Percentiles rank a stretch among this genome's conserved stretches.
Conservation (phyloP, 2,797 vertebrate species). For the Chelmon rostratus region DNA sequence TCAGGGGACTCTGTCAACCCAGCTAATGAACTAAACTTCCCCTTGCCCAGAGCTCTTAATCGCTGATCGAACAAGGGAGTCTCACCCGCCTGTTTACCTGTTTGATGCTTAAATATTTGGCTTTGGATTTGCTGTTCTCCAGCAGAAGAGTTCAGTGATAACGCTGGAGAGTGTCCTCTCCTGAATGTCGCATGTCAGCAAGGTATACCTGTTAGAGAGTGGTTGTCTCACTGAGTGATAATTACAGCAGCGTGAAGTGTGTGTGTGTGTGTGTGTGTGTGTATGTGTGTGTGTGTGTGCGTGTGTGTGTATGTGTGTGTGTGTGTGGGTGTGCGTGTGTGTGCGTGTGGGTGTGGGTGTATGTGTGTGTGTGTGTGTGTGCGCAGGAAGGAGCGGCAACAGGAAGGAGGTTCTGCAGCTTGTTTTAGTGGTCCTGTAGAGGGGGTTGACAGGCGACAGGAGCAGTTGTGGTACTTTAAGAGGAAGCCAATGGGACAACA, state of each 20-base stretch:
- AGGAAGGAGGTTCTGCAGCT: constrained; percentile 33
- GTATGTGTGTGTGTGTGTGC: constrained; percentile 1
- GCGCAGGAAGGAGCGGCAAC: constrained; percentile 9
- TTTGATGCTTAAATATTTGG: constrained; percentile 73
- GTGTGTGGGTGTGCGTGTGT: constrained; percentile 1
- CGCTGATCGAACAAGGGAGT: constrained; percentile 1
- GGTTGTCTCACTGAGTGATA: constrained; percentile 54
- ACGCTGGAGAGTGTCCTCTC: constrained; percentile 47
- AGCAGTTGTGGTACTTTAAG: constrained; percentile 11
- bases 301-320: constrained; percentile 3
- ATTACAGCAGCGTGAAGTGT: constrained; percentile 44
- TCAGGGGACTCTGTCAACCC: constrained; percentile 67
- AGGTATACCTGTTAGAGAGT: constrained; percentile 41
- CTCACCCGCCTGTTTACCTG: constrained; percentile 59
- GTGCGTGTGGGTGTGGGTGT: neutral
- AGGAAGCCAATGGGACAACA: constrained; percentile 20
- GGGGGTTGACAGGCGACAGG: neutral
- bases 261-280: neutral
- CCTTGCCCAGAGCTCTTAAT: constrained; percentile 27
- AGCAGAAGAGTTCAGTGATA: constrained; percentile 50
- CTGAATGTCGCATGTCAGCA: constrained; percentile 57
- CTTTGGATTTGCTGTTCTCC: constrained; percentile 53
- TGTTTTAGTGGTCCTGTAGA: constrained; percentile 24
- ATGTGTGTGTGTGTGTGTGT: constrained; percentile 14
- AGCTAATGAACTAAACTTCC: constrained; percentile 62